Conservation (phyloP, 2,888 invertebrate genomes). For the Lochmaea capreae region DNA sequence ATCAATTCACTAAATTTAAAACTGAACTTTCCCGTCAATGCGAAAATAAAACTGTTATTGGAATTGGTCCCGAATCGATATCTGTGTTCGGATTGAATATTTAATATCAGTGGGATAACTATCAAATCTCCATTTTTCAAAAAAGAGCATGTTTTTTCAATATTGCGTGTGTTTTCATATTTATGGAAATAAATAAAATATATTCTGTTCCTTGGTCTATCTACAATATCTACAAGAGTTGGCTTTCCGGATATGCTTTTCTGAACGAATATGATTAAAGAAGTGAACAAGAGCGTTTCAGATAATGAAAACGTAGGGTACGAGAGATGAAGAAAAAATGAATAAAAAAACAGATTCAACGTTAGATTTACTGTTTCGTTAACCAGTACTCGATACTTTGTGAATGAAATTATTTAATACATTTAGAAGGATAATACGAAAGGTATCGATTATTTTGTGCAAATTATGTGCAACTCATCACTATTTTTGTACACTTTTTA, state of each 20-base stretch:
- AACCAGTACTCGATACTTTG: too few species aligned
- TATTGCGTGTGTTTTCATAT: constrained; percentile 9
- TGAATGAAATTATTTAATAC: too few species aligned
- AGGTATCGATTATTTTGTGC: too few species aligned
- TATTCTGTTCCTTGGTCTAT: constrained; percentile 2
- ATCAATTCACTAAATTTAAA: too few species aligned
- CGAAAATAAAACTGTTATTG: background rate
- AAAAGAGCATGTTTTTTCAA: constrained; percentile 14
- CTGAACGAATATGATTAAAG: constrained; percentile 1
- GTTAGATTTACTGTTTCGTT: background rate
- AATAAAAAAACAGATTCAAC: background rate
- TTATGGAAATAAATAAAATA: constrained; percentile 9
- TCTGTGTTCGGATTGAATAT: background rate
- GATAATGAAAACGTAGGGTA: background rate
- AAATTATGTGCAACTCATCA: too few species aligned
- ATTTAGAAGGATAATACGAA: too few species aligned
- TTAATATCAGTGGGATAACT: constrained; percentile 24
- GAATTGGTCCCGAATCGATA: background rate
- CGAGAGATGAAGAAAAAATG: background rate
- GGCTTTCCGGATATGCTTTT: constrained; percentile 10
- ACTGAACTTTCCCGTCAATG: background rate
- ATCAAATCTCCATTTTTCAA: constrained; percentile 16
- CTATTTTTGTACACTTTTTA: too few species aligned
- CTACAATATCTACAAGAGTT: constrained; percentile 1
- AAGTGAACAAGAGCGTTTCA: background rate